Evolutionary conservation across 2,888 invertebrate genomes (phyloP).

Genomic region (Oscheius onirici): DNA sequence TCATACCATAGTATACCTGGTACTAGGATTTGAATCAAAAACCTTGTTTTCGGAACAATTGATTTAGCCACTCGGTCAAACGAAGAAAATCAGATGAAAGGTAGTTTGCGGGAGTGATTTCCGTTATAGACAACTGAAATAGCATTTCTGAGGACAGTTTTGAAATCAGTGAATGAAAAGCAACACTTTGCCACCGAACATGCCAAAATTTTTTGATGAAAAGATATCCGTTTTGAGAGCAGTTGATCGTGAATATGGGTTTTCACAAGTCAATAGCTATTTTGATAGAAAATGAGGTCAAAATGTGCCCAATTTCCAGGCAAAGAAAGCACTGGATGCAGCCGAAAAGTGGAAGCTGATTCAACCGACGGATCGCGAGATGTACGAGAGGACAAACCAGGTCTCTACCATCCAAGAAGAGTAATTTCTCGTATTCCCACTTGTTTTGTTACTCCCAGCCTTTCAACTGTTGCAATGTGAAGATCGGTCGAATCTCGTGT

Average conservation of each 20-base stretch:
- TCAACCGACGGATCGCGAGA: slow-evolving; percentile 66
- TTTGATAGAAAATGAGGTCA: too few relatives aligned
- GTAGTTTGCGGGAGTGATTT: too few relatives aligned
- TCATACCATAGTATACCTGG: too few relatives aligned
- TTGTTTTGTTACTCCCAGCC: too few relatives aligned
- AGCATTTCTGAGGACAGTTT: not conserved
- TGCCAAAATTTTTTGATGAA: not conserved
- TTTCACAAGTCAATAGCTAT: too few relatives aligned
- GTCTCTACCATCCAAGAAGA: slow-evolving; percentile 54
- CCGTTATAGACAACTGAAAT: too few relatives aligned
- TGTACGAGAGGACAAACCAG: slow-evolving; percentile 60
- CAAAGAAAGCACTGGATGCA: slow-evolving; percentile 63
- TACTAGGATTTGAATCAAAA: too few relatives aligned
- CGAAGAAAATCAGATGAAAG: too few relatives aligned
- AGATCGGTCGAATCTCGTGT: not conserved
- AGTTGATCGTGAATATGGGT: too few relatives aligned
- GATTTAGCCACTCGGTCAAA: too few relatives aligned
- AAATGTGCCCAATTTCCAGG: slow-evolving; percentile 31
- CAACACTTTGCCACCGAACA: not conserved
- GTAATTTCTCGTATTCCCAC: not conserved
- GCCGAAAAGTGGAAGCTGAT: slow-evolving; percentile 66
- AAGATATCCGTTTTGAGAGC: too few relatives aligned
- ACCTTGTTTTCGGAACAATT: too few relatives aligned
- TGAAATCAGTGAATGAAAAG: not conserved
- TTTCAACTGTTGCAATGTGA: slow-evolving; percentile 8